Base-by-base conservation (phyloP, 2,113 vertebrate species). In the Microtus oregoni region DNA sequence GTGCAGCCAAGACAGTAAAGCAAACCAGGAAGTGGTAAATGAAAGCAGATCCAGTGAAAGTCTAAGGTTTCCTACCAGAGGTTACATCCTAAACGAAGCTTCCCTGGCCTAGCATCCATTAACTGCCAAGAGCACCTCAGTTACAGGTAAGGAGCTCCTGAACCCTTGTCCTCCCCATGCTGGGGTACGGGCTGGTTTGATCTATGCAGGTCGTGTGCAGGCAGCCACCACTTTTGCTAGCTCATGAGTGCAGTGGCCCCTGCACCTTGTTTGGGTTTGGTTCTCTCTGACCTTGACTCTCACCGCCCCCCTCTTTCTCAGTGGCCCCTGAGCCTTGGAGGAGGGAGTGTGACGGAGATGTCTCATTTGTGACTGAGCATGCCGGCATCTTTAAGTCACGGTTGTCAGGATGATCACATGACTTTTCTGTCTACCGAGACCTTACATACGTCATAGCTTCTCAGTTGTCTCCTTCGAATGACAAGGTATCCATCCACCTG, bases 381-480 rank as follows among this genome's bases (percentile, higher is more conserved):
- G 61, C 11, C 2, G 0, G 2, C 32, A 75, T 87, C 78, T 89
- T 65, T 82, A 52, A 61, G 44, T 91, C 14, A 75, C 79, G 22
- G 75, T 77, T 95, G 92, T 90, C 76, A 92, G 86, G 19, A 88
- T 88, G 38, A 4, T 41, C 20, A 15, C 38, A 17, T 86, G 77
- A 32, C 20, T 92, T 93, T 95, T 86, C 4, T 91, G 90, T 92
- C 58, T 90, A 44, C 63, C 15, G 0, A 67, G 65, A 35, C 72
- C 3, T 94, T 85, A 41, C 11, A 67, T 24, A 65, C n/a, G 85
- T 89, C 79, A 70, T 76, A 77, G 58, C 83, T 90, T 94, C 81
- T 92, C 65, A 86, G 26, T 90, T 61, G 61, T 96, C 58, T 82
- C 65, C 52, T 90, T 11, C 70, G 89, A 94, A 35, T 91, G 61